These are phyloP conservation scores for Oligia fasciuncula DNA, from an alignment of 2,888 invertebrate species.

Conservation along the genomic window DNA sequence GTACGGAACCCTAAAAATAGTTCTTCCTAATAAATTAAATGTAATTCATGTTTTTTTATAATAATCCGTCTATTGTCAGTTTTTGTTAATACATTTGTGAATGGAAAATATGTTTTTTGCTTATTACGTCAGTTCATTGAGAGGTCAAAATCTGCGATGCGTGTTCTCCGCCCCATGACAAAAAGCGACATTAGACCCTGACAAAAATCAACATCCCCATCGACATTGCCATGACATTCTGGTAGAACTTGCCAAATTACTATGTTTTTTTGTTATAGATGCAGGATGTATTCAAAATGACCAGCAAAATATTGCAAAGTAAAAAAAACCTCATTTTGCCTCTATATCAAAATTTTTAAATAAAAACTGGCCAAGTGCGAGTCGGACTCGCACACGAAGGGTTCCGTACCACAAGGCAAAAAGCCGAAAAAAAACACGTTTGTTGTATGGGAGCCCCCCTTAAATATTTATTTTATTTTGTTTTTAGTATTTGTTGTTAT, in stretches of 20 bases:
- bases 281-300: constrained; percentile 1
- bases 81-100: neutral
- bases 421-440: no score
- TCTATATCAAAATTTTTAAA: neutral
- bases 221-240: no score
- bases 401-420: no score
- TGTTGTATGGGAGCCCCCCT: no score
- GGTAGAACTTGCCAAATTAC: no score
- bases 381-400: no score
- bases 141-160: neutral
- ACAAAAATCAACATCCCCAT: neutral
- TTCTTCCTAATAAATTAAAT: neutral
- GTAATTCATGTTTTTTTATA: neutral
- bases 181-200: neutral
- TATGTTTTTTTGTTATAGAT: no score
- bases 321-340: constrained; percentile 9
- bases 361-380: no score
- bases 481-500: no score
- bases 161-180: neutral
- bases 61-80: constrained; percentile 2
- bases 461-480: no score
- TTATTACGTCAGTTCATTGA: neutral
- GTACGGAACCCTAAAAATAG: neutral
- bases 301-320: neutral
- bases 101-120: neutral